phyloP scores from a whole-genome alignment of 1,140 invertebrate genomes.

The Platyscapa corneri region DNA sequence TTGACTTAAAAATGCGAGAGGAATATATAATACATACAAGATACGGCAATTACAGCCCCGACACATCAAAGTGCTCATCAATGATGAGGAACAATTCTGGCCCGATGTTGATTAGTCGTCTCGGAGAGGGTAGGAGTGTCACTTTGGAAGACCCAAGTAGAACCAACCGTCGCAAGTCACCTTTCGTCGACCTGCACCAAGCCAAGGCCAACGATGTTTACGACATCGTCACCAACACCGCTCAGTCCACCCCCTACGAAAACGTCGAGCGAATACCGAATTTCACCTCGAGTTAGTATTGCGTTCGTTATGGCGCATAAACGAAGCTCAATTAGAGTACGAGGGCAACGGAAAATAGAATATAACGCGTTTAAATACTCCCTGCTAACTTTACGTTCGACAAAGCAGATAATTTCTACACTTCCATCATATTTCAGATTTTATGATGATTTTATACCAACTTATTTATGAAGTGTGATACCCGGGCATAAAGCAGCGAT shows the following conservation, averaged over 20 bases:
- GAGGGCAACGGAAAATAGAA: too few species aligned
- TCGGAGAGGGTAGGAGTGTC: slow-evolving; percentile 47
- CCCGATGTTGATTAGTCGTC: not conserved
- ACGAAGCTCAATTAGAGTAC: not conserved
- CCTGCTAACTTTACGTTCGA: not conserved
- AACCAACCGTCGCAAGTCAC: slow-evolving; percentile 19
- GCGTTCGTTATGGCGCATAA: not conserved
- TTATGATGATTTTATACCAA: not conserved
- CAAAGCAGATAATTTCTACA: not conserved
- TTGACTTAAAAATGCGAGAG: too few species aligned
- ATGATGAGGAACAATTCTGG: slow-evolving; percentile 36
- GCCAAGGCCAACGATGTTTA: slow-evolving; percentile 60
- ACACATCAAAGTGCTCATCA: slow-evolving; percentile 26
- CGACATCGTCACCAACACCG: slow-evolving; percentile 57
- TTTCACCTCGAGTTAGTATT: slow-evolving; percentile 19
- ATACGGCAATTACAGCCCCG: slow-evolving; percentile 25
- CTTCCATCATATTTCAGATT: not conserved
- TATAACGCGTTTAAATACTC: not conserved
- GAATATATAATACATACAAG: too few species aligned
- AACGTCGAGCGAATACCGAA: slow-evolving; percentile 56
- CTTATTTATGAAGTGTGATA: not conserved
- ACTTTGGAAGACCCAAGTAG: not conserved
- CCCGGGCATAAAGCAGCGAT: not conserved
- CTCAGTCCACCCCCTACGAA: slow-evolving; percentile 59
- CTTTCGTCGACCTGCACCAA: slow-evolving; percentile 55